Evolutionary conservation across 2,888 invertebrate species (phyloP).

Genomic region (Rhodophaea formosa): DNA sequence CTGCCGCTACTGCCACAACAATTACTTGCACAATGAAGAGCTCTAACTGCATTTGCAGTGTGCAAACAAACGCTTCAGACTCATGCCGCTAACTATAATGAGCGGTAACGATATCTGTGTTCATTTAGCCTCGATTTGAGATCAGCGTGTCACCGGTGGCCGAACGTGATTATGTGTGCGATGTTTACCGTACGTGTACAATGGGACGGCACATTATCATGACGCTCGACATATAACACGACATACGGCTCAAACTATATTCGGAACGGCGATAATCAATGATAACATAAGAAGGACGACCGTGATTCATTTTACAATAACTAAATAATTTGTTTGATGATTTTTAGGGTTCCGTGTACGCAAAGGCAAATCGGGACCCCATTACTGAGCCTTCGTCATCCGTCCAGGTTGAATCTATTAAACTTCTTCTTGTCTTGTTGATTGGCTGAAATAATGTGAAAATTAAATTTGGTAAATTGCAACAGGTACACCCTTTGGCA

Average conservation of each 20-base stretch:
- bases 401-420: no score
- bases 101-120: slow-evolving; percentile 25
- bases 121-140: slow-evolving; percentile 40
- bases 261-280: slow-evolving; percentile 1
- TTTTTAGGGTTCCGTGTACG: not conserved
- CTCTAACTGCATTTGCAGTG: not conserved
- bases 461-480: no score
- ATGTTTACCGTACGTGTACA: slow-evolving; percentile 1
- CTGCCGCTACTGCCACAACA: not conserved
- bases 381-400: no score
- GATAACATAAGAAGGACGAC: slow-evolving; percentile 10
- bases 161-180: not conserved
- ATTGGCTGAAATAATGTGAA: no score
- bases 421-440: no score
- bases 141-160: slow-evolving; percentile 5
- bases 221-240: not conserved
- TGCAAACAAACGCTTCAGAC: not conserved
- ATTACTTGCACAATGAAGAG: not conserved
- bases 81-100: not conserved
- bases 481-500: no score
- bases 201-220: not conserved
- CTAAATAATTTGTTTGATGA: not conserved
- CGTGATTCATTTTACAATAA: not conserved
- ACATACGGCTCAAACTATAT: slow-evolving; percentile 18
- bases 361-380: no score